Evolutionary conservation across 2,113 vertebrate species (phyloP), one percentile per base, ranked within the genome.

Genomic region (Genyomyrus donnyi): DNA sequence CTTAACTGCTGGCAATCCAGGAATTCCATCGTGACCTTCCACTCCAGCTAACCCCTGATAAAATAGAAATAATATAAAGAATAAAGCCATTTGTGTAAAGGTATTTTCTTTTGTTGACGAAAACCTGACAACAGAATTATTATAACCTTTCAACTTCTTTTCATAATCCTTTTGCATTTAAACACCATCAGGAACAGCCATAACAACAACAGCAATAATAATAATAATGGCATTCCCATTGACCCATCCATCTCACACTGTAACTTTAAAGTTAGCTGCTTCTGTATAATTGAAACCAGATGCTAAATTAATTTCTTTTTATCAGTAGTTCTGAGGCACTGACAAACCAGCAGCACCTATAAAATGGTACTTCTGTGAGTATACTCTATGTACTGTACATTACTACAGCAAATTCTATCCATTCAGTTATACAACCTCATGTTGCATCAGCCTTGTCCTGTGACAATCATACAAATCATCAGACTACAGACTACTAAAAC

Each of bases 1-100:
- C 95, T 97, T 97, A 92, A 93, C 80, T 92, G 96, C 96, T 0
- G 96, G 97, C 94, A 97, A 96, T 92, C 96, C 96, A 93, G 96
- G 97, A 35, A 97, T 97, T 87, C 96, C 97, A 35, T 97, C 96
- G 13, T 95, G 94, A 49, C 95, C 96, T 92, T 96, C 95, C 0
- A 97, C 93, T 88, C 97, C 97, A 21, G 96, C 95, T 93, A 97
- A 94, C n/a, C 97, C 96, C 97, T 97, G 84, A 31, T 31, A 56
- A 87, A 49, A 56, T 8, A 39, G 5, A 56, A 53, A 77, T 35
- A 39, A 80, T 42, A 77, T 39, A 39, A 42, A 77, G 15, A 15
- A 39, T 39, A 17, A 39, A 77, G 15, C 15, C 35, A 39, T 17
- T 77, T 77, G 1, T 77, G 31, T 39, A 39, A 77, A 39, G 31